Evolutionary conservation across 2,888 invertebrate genomes (phyloP).

Genomic region (Eilema depressum): DNA sequence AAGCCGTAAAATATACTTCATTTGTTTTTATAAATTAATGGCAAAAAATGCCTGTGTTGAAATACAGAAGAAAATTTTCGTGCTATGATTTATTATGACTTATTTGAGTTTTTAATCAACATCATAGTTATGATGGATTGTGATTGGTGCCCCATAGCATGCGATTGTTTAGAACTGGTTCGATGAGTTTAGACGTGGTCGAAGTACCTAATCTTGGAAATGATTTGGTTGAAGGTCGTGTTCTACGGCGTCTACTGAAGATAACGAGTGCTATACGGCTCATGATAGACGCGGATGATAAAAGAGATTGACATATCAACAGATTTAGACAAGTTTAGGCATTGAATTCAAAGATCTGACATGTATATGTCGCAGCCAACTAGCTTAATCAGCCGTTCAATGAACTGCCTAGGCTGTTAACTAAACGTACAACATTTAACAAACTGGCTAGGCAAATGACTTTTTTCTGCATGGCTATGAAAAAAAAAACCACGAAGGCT

Average conservation of each 20-base stretch:
- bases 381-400: too few relatives aligned
- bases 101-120: not conserved
- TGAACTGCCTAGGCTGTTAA: too few relatives aligned
- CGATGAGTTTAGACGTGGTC: not conserved
- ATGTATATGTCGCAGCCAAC: too few relatives aligned
- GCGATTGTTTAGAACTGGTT: conserved; percentile 4
- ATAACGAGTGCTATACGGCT: not conserved
- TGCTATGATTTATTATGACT: not conserved
- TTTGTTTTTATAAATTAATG: too few relatives aligned
- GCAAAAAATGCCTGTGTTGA: too few relatives aligned
- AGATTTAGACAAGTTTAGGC: not conserved
- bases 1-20: too few relatives aligned
- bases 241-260: conserved; percentile 9
- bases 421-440: too few relatives aligned
- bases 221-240: conserved; percentile 17
- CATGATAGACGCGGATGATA: not conserved
- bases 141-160: not conserved
- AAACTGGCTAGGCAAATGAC: too few relatives aligned
- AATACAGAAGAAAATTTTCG: not conserved
- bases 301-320: conserved; percentile 4
- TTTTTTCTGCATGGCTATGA: too few relatives aligned
- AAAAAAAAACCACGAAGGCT: too few relatives aligned
- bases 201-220: not conserved
- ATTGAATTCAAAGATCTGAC: not conserved
- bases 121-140: not conserved